These are phyloP conservation scores for Apotomis capreana DNA, from an alignment of 2,888 invertebrate genomes.

Conservation along the genomic window DNA sequence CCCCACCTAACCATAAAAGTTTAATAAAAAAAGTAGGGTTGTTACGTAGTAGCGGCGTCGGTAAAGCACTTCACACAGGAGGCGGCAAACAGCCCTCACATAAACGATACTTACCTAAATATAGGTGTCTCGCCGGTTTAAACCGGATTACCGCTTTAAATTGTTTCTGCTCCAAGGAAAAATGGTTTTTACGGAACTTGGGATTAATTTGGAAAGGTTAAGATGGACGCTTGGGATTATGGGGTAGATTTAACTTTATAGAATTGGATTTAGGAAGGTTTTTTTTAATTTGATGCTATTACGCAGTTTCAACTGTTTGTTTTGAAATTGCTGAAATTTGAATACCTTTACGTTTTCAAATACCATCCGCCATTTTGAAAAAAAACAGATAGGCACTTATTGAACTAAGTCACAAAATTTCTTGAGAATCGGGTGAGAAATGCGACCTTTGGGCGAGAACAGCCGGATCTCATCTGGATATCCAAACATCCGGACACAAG, in stretches of 20 bases:
- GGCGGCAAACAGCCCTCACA: constrained; percentile 23
- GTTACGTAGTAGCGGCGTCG: constrained; percentile 23
- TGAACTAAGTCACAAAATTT: no score
- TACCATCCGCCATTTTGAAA: no score
- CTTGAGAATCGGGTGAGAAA: no score
- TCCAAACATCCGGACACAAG: no score
- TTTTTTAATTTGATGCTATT: not conserved
- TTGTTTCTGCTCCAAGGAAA: constrained; percentile 18
- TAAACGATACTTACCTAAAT: constrained; percentile 35
- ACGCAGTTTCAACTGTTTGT: no score
- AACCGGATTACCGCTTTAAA: constrained; percentile 21
- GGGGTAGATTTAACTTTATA: not conserved
- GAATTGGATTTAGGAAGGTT: not conserved
- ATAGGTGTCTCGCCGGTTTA: constrained; percentile 21
- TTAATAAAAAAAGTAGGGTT: not conserved
- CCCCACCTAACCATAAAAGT: no score
- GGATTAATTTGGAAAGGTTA: constrained; percentile 9
- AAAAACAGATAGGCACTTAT: no score
- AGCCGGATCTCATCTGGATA: no score
- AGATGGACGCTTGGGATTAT: constrained; percentile 12
- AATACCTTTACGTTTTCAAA: no score
- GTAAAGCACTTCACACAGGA: constrained; percentile 43
- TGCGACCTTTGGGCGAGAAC: no score
- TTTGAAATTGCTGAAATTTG: no score
- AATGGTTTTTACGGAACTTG: constrained; percentile 3